Percentiles rank a stretch among this genome's conserved stretches.
Conservation (phyloP, 2,888 invertebrate species). For the Cephus nigrinus region DNA sequence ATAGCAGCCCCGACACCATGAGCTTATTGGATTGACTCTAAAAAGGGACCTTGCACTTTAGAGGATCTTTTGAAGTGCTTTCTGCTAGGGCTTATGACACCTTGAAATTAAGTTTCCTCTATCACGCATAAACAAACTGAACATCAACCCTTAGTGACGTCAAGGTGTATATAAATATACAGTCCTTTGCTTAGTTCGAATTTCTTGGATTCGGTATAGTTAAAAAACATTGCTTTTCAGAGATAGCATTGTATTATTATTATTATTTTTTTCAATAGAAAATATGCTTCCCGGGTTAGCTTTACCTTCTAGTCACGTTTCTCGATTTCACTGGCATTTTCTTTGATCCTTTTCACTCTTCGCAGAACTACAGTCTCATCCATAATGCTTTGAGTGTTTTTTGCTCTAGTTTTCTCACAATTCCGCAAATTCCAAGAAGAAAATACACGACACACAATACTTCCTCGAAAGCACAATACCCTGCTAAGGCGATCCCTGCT, state of each 20-base stretch:
- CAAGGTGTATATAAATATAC: not conserved
- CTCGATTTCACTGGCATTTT: slow-evolving; percentile 19
- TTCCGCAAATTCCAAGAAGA: not conserved
- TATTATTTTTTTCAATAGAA: not conserved
- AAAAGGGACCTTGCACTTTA: slow-evolving; percentile 39
- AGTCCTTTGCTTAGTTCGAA: not conserved
- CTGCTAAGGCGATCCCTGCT: slow-evolving; percentile 26
- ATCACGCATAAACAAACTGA: not conserved
- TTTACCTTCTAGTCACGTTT: slow-evolving; percentile 45
- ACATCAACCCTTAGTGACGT: not conserved
- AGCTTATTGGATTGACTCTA: slow-evolving; percentile 49
- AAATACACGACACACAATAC: not conserved
- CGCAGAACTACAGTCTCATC: slow-evolving; percentile 8
- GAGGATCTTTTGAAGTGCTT: slow-evolving; percentile 32
- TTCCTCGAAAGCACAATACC: slow-evolving; percentile 21
- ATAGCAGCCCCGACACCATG: slow-evolving; percentile 18
- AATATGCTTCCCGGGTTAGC: slow-evolving; percentile 18
- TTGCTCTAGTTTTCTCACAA: not conserved
- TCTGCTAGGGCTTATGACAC: slow-evolving; percentile 15
- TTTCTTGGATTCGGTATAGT: not conserved
- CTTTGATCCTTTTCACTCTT: slow-evolving; percentile 33
- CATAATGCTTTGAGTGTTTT: not conserved
- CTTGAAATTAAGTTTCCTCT: slow-evolving; percentile 3
- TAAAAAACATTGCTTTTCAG: not conserved
- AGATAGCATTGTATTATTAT: not conserved